These are phyloP conservation scores for Daktulosphaira vitifoliae DNA, from an alignment of 1,140 invertebrate species.

Conservation along the genomic window DNA sequence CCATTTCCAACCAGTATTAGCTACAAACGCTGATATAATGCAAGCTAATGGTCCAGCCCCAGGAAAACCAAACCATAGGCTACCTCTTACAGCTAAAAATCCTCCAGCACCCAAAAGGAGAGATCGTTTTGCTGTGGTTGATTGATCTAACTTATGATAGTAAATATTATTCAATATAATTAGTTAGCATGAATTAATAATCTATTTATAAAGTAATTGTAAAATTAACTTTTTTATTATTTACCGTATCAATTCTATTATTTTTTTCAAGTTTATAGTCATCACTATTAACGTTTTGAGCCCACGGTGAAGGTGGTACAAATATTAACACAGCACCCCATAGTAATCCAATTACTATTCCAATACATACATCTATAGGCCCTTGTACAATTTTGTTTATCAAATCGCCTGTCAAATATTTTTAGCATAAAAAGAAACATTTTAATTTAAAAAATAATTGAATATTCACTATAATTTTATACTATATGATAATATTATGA, in stretches of 20 bases:
- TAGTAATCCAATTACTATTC: conserved; percentile 46
- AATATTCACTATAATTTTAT: no score
- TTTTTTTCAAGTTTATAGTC: neutral
- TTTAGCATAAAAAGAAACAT: no score
- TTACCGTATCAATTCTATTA: no score
- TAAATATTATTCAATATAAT: no score
- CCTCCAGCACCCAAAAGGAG: conserved; percentile 51
- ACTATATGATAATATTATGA: no score
- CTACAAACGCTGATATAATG: conserved; percentile 54
- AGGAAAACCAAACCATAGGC: conserved; percentile 49
- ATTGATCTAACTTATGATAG: no score
- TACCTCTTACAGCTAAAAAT: conserved; percentile 54
- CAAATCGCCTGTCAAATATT: conserved; percentile 37
- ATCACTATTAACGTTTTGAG: neutral
- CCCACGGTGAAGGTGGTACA: conserved; percentile 41
- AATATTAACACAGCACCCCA: conserved; percentile 46
- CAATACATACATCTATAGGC: conserved; percentile 49
- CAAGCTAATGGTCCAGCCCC: conserved; percentile 57
- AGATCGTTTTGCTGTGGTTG: conserved; percentile 42
- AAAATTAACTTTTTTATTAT: no score
- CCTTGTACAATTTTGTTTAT: conserved; percentile 48
- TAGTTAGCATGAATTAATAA: no score
- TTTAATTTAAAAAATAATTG: no score
- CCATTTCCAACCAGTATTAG: conserved; percentile 47
- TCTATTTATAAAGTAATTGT: no score